These are phyloP conservation scores for Sisor rabdophorus DNA, from an alignment of 2,113 vertebrate genomes.

Conservation along the genomic window DNA sequence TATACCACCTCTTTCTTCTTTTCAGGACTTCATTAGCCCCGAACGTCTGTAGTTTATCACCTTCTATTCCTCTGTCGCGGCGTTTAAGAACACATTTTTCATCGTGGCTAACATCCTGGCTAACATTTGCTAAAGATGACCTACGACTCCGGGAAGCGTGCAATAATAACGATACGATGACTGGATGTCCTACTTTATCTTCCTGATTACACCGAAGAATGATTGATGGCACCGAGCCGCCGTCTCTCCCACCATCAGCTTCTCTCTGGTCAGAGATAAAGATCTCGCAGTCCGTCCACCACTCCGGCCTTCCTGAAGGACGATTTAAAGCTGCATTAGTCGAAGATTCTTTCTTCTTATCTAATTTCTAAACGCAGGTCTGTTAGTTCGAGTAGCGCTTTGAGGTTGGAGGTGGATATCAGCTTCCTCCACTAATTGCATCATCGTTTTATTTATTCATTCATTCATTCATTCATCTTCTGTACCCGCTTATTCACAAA, in stretches of 20 bases:
- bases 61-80: background rate
- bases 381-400: slow-evolving; percentile 12
- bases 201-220: background rate
- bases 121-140: background rate
- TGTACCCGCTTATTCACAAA: too few relatives aligned
- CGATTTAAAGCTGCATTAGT: slow-evolving; percentile 35
- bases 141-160: background rate
- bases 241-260: background rate
- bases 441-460: too few relatives aligned
- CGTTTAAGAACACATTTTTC: background rate
- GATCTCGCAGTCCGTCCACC: slow-evolving; percentile 22
- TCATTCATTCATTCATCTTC: too few relatives aligned
- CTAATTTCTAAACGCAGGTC: slow-evolving; percentile 29
- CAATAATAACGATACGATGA: slow-evolving; percentile 8
- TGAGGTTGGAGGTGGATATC: background rate
- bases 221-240: background rate
- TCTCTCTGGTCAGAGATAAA: slow-evolving; percentile 8
- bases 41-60: background rate
- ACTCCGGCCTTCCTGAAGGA: slow-evolving; percentile 23
- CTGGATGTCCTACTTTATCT: slow-evolving; percentile 2
- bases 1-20: background rate
- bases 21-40: background rate
- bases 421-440: slow-evolving; percentile 20
- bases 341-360: slow-evolving; percentile 22
- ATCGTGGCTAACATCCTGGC: background rate